Percentiles rank a stretch among this genome's conserved stretches.
These are phyloP conservation scores for Chrysopilus asiliformis DNA, from an alignment of 2,888 invertebrate species.

Conservation along the genomic window DNA sequence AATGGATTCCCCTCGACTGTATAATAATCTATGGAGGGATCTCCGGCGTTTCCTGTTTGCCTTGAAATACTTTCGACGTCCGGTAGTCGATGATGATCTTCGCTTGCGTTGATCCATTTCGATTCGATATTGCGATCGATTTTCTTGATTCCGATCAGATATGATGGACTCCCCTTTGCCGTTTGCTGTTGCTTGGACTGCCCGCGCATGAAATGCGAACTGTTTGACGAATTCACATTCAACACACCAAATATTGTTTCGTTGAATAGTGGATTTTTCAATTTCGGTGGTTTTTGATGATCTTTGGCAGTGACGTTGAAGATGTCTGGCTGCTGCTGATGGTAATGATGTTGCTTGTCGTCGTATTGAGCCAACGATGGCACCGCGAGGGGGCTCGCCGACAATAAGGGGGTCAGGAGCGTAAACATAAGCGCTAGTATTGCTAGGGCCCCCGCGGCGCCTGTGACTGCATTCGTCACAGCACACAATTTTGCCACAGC, in stretches of 20 bases:
- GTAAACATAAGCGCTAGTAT: constrained; percentile 23
- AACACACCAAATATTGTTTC: too few relatives aligned
- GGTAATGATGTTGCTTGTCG: constrained; percentile 1
- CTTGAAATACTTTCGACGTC: constrained; percentile 14
- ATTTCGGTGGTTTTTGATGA: constrained; percentile 5
- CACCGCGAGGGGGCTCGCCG: constrained; percentile 34
- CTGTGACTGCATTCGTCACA: too few relatives aligned
- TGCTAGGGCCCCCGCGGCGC: constrained; percentile 36
- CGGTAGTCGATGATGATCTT: constrained; percentile 11
- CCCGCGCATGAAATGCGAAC: too few relatives aligned
- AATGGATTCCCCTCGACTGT: too few relatives aligned
- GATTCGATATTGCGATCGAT: too few relatives aligned
- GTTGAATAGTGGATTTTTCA: too few relatives aligned
- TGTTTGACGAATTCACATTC: too few relatives aligned
- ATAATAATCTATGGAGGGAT: too few relatives aligned
- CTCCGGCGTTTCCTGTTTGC: constrained; percentile 14
- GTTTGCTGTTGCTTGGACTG: too few relatives aligned
- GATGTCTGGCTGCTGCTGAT: too few relatives aligned
- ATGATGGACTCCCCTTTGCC: too few relatives aligned
- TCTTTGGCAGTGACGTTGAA: not conserved
- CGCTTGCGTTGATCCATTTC: constrained; percentile 19
- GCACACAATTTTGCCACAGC: constrained; percentile 36
- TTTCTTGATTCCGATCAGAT: too few relatives aligned
- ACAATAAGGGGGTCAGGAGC: constrained; percentile 25
- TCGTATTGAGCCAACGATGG: constrained; percentile 15